These are phyloP conservation scores for Phocoena sinus DNA, from an alignment of 2,113 vertebrate species.

Conservation along the genomic window DNA sequence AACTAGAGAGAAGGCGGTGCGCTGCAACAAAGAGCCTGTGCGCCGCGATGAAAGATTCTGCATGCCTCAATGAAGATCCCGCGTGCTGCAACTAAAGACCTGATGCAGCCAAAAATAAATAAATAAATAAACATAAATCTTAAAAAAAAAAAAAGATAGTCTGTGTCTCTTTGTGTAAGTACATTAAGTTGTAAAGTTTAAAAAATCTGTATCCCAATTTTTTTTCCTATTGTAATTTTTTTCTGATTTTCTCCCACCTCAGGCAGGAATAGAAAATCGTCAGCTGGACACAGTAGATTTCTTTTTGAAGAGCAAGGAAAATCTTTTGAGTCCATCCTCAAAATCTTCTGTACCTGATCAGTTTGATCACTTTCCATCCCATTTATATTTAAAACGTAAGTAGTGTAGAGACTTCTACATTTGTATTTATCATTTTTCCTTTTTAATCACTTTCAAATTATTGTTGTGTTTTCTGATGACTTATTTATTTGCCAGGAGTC, in stretches of 20 bases:
- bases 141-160: neutral
- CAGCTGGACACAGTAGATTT: constrained; percentile 97
- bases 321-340: constrained; percentile 80
- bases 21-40: too few relatives aligned
- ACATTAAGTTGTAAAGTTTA: neutral
- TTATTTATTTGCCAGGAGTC: neutral
- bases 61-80: too few relatives aligned
- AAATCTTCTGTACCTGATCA: constrained; percentile 69
- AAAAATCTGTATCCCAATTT: neutral
- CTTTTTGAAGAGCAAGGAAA: constrained; percentile 96
- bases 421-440: neutral
- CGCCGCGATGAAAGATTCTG: too few relatives aligned
- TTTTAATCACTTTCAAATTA: constrained; percentile 32
- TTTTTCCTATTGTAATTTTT: constrained; percentile 24
- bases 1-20: too few relatives aligned
- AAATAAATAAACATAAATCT: too few relatives aligned
- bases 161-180: neutral
- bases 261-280: constrained; percentile 95
- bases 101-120: too few relatives aligned
- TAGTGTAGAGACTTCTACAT: neutral
- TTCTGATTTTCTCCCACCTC: neutral
- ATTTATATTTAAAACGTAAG: constrained; percentile 84
- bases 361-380: constrained; percentile 35
- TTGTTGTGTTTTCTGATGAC: neutral
- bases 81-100: too few relatives aligned